phyloP scores from a whole-genome alignment of 1,140 invertebrate species.

The Antheraea pernyi region DNA sequence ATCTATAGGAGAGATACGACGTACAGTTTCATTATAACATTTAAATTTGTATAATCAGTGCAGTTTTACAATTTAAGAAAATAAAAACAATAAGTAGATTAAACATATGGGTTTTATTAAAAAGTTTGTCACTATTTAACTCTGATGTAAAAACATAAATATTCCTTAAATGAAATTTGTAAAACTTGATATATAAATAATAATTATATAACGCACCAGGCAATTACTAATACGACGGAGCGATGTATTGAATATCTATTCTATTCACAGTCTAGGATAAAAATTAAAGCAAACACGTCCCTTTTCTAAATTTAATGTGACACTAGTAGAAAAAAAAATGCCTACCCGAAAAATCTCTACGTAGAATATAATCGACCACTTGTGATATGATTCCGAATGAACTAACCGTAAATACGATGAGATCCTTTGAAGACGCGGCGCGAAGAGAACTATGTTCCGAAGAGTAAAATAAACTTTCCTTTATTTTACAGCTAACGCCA shows the following conservation, averaged over 20 bases:
- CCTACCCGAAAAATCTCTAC: conserved; percentile 13
- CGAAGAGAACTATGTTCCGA: conserved; percentile 52
- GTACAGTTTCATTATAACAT: conserved; percentile 14
- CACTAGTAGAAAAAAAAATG: conserved; percentile 41
- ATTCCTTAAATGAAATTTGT: conserved; percentile 31
- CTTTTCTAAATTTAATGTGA: conserved; percentile 41
- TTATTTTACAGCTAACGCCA: conserved; percentile 52
- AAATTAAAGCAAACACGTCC: conserved; percentile 34
- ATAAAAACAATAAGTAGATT: conserved; percentile 44
- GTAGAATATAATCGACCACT: conserved; percentile 14
- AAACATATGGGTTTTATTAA: conserved; percentile 40
- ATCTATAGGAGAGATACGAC: conserved; percentile 14
- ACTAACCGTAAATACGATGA: conserved; percentile 32
- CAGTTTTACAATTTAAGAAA: conserved; percentile 14
- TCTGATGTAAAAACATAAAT: neutral
- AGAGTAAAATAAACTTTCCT: conserved; percentile 24
- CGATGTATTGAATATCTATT: conserved; percentile 35
- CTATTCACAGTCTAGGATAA: conserved; percentile 56
- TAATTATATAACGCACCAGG: conserved; percentile 62
- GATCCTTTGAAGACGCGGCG: conserved; percentile 43
- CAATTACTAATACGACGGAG: conserved; percentile 27
- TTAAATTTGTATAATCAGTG: conserved; percentile 28
- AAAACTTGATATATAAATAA: conserved; percentile 37
- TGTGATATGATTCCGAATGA: conserved; percentile 23
- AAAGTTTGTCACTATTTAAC: conserved; percentile 18